Evolutionary conservation across 2,888 invertebrate genomes (phyloP).

Genomic region (Drosophila rellima): DNA sequence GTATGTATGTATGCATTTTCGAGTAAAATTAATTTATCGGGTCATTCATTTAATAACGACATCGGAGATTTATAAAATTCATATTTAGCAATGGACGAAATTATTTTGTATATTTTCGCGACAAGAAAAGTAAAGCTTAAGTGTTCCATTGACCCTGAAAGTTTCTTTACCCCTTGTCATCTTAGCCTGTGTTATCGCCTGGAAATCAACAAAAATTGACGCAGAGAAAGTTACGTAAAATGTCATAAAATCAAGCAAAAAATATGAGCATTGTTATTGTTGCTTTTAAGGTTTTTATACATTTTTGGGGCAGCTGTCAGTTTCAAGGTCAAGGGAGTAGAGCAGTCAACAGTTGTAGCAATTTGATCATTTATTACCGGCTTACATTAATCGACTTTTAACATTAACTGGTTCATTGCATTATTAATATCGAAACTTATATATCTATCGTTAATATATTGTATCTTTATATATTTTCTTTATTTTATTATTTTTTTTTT

Average conservation of each 20-base stretch:
- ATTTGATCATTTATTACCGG: conserved; percentile 53
- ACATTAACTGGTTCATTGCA: conserved; percentile 42
- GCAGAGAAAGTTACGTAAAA: conserved; percentile 77
- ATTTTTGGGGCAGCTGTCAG: conserved; percentile 53
- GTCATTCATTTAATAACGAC: conserved; percentile 54
- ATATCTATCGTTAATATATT: conserved; percentile 23
- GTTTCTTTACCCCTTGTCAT: background rate
- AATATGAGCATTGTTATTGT: conserved; percentile 48
- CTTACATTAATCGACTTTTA: conserved; percentile 44
- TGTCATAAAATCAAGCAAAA: conserved; percentile 66
- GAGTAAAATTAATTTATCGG: conserved; percentile 34
- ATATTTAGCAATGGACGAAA: conserved; percentile 46
- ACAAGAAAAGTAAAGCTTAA: conserved; percentile 54
- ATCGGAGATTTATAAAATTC: conserved; percentile 42
- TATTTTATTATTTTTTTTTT: background rate
- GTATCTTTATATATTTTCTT: background rate
- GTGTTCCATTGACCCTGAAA: conserved; percentile 75
- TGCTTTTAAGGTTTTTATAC: conserved; percentile 2
- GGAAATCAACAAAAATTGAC: conserved; percentile 29
- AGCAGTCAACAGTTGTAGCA: conserved; percentile 37
- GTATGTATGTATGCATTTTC: conserved; percentile 29
- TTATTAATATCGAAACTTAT: conserved; percentile 57
- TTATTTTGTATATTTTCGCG: conserved; percentile 30
- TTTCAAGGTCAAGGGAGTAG: conserved; percentile 74
- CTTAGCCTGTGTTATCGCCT: conserved; percentile 2